Base-by-base conservation (phyloP, 2,113 vertebrate genomes). In the Cervus canadensis region DNA sequence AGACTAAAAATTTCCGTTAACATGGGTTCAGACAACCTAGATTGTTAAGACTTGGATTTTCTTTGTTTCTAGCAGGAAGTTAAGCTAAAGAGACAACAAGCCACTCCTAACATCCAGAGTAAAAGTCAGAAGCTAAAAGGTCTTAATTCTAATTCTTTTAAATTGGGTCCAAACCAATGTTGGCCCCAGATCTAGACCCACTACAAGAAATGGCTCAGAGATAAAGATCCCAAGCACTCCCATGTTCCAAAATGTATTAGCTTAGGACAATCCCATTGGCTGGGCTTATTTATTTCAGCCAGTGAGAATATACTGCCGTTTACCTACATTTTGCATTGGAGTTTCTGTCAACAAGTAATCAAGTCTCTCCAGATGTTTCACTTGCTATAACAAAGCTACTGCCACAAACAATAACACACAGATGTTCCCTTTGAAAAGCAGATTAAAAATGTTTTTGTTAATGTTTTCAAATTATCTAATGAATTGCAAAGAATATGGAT, bases 381-480 rank as follows among this genome's bases (percentile, higher is more conserved):
- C 91, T 98, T 97, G 96, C 94, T 97, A 30, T 97, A 97, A 97
- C 97, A 98, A 98, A 98, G 97, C 71, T 97, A 97, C 97, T 97
- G 94, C 91, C 94, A 97, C 56, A 91, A 96, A 98, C 94, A 97
- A 94, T 97, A 97, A 96, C 36, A 59, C 97, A 94, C 97, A 98
- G 98, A 97, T 97, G 97, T 98, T 96, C 93, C 89, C 89, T 98
- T 97, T 96, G 97, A 98, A 98, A 98, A 97, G 88, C 96, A 97
- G 96, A 97, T 96, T 97, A 98, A 97, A 97, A 97, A 96, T 97
- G 96, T 96, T 98, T 97, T 96, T 93, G 96, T 97, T 98, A 97
- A 97, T 97, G 97, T 95, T 96, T 95, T 97, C 71, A 96, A 97
- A 97, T 96, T 97, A 97, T 97, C 95, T 97, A 97, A 97, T 98